Evolutionary conservation across 2,113 vertebrate species (phyloP).

Genomic region (Pleuronectes platessa): DNA sequence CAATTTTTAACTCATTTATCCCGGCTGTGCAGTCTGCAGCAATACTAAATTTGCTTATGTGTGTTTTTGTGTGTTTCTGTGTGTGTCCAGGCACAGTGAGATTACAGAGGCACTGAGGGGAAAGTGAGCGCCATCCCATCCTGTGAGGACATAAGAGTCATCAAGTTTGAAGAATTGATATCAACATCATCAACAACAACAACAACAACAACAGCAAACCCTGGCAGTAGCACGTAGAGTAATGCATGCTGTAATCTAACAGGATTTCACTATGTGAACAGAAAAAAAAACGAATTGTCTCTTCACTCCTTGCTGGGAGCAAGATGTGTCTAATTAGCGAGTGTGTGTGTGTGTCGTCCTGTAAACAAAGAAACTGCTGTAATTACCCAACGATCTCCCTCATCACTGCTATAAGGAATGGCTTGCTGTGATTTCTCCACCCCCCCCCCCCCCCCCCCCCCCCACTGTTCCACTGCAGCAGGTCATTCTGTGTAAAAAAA

Average conservation of each 20-base stretch:
- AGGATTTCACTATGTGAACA: conserved; percentile 83
- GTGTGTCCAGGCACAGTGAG: conserved; percentile 70
- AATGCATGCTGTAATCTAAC: conserved; percentile 83
- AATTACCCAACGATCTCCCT: conserved; percentile 66
- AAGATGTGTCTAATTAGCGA: conserved; percentile 78
- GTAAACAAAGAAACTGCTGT: conserved; percentile 77
- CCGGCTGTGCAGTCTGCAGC: neutral
- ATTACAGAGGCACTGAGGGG: conserved; percentile 79
- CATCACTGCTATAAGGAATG: conserved; percentile 70
- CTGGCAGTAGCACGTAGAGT: conserved; percentile 81
- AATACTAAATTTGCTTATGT: conserved; percentile 12
- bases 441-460: conserved; percentile 44
- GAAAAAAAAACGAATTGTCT: conserved; percentile 40
- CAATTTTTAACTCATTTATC: neutral
- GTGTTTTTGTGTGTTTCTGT: conserved; percentile 7
- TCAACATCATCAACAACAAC: conserved; percentile 54
- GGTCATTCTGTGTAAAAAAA: conserved; percentile 61
- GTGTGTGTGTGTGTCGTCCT: conserved; percentile 79
- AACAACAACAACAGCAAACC: neutral
- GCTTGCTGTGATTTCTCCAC: conserved; percentile 69
- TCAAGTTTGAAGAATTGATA: conserved; percentile 68
- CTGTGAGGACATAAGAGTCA: conserved; percentile 66
- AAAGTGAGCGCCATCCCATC: conserved; percentile 62
- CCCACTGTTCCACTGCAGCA: conserved; percentile 49
- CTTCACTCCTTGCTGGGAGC: conserved; percentile 75